These are phyloP conservation scores for Nasua narica DNA, from an alignment of 2,797 vertebrate genomes.

Conservation along the genomic window DNA sequence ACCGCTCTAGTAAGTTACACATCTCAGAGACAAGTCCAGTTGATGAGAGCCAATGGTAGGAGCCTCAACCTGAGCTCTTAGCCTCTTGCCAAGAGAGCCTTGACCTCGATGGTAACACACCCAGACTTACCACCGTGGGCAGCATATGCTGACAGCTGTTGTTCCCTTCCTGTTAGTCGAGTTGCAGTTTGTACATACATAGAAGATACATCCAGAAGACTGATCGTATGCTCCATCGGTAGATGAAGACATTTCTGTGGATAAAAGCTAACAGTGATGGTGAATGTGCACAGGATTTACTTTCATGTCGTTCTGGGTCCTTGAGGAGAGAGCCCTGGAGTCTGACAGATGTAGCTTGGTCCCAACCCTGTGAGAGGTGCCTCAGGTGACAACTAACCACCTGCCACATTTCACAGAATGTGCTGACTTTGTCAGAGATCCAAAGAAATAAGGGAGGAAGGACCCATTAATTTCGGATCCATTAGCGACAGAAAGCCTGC, in stretches of 20 bases:
- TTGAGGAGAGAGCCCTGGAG: not conserved
- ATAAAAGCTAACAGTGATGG: not conserved
- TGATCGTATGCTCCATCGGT: not conserved
- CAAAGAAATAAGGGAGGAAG: constrained; percentile 61
- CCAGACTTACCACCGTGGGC: not conserved
- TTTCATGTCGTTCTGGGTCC: not conserved
- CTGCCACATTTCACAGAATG: constrained; percentile 61
- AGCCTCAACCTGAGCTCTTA: not conserved
- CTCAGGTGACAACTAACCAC: constrained; percentile 41
- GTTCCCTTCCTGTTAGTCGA: not conserved
- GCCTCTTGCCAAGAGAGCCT: not conserved
- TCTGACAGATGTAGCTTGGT: not conserved
- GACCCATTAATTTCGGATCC: constrained; percentile 57
- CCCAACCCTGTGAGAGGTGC: not conserved
- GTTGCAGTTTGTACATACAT: not conserved
- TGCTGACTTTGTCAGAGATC: constrained; percentile 64
- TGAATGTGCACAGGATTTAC: not conserved
- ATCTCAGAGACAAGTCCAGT: not conserved
- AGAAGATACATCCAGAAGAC: not conserved
- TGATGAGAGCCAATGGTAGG: not conserved
- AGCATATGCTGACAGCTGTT: too few relatives aligned
- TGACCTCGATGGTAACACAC: not conserved
- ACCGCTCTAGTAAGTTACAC: not conserved
- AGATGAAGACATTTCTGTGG: not conserved
- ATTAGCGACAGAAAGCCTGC: constrained; percentile 65